A percentile compares a stretch with the other conserved stretches of the same genome.
Conservation (phyloP, 2,113 vertebrate genomes). For the Arizona elegans region DNA sequence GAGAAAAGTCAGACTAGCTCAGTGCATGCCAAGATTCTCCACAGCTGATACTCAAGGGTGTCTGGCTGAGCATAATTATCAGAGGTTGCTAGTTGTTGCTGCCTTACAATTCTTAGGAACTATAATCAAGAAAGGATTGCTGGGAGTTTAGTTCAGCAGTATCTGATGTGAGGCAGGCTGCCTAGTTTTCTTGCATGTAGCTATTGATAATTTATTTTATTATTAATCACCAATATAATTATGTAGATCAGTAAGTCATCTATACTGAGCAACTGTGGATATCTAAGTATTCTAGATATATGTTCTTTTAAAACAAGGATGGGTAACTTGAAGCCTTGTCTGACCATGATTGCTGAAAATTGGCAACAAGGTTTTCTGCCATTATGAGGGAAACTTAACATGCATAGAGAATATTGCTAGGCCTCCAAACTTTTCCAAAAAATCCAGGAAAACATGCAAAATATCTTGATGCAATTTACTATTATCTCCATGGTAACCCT, state of each 20-base stretch:
- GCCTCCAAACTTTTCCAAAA: not conserved
- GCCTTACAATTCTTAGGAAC: not conserved
- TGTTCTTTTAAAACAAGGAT: not conserved
- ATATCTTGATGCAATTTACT: not conserved
- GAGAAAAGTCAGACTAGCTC: not conserved
- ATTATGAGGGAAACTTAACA: not conserved
- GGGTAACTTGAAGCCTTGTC: not conserved
- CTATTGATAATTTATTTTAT: not conserved
- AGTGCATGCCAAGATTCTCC: not conserved
- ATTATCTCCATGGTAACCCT: not conserved
- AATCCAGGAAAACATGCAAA: not conserved
- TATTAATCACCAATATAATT: not conserved
- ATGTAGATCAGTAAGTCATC: not conserved
- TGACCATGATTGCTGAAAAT: not conserved
- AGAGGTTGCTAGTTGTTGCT: not conserved
- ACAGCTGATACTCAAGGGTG: not conserved
- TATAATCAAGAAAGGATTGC: not conserved
- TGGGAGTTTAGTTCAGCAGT: not conserved
- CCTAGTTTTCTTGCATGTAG: not conserved
- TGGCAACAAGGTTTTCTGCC: not conserved
- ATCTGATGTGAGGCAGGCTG: not conserved
- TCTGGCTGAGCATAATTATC: not conserved
- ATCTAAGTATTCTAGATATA: not conserved
- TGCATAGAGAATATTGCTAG: not conserved
- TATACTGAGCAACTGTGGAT: not conserved